Base-by-base conservation (phyloP, 64 coral and sea anemone genomes). In the Montipora foliosa region DNA sequence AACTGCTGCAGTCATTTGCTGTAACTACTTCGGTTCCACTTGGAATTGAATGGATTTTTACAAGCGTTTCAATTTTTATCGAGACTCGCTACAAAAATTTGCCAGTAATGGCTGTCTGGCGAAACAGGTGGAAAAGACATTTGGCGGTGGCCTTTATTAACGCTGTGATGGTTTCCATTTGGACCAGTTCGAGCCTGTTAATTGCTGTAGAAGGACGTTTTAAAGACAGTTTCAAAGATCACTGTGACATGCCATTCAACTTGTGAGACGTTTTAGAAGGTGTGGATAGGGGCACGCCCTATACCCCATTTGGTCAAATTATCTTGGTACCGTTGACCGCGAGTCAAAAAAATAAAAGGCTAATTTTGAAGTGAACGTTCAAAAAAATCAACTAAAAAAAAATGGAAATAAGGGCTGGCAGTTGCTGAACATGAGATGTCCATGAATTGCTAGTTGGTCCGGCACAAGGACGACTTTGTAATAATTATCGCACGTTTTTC, bases 91-190 rank as follows among this genome's bases (percentile, higher is more conserved):
- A 82, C 20, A 20, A 62, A 3, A 82, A 82, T 82, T 17, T 64
- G 12, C 79, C 79, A 5, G 22, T 82, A 61, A 64, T 82, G 13
- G 79, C 79, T 8, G 57, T 82, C 6, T 82, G 79, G 79, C 79
- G 57, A 1, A 61, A 64, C 29, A 11, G 79, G 62, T 82, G 79
- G 79, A 82, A 44, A 44, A 61, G 79, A 15, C 79, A 82, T 20
- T 24, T 82, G 29, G 53, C 19, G 4, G 79, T 82, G 21, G 20
- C 57, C 55, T 2, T 82, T 13, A 7, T 82, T 44, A 82, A 64
- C 15, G 13, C 37, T 6, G 79, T 82, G 22, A 37, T 61, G 24
- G 55, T 82, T 15, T 45, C 55, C 29, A 25, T 82, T 82, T 82
- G 79, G 79, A 24, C 79, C 0, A 82, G 79, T 21, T 62, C 57